A percentile compares a stretch with the other conserved stretches of the same genome.
phyloP scores from a whole-genome alignment of 2,888 invertebrate genomes.

The Aradus depressus region DNA sequence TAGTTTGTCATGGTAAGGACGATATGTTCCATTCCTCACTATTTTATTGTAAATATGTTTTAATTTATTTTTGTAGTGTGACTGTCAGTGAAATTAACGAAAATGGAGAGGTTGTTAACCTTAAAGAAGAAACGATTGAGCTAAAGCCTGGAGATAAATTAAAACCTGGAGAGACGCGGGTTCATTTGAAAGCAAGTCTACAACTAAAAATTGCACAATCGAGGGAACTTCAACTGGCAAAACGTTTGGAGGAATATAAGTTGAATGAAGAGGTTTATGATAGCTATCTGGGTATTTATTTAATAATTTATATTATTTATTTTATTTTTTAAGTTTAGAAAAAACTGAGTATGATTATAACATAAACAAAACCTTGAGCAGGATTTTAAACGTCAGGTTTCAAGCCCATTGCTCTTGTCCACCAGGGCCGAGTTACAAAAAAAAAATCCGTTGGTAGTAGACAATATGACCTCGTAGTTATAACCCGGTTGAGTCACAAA shows the following conservation, averaged over 20 bases:
- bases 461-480: no score
- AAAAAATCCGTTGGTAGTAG: no score
- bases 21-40: no score
- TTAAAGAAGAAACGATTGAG: conserved; percentile 14
- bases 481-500: no score
- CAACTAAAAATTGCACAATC: conserved; percentile 58
- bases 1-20: no score
- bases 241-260: conserved; percentile 44
- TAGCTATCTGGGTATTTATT: neutral
- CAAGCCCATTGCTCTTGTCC: no score
- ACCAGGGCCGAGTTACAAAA: no score
- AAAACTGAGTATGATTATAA: neutral
- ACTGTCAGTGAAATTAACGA: conserved; percentile 18
- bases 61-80: conserved; percentile 11
- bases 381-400: no score
- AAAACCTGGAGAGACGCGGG: conserved; percentile 58
- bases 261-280: conserved; percentile 31
- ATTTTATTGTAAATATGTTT: no score
- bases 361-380: neutral
- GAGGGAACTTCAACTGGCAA: conserved; percentile 56
- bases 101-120: conserved; percentile 14
- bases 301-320: neutral
- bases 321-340: neutral
- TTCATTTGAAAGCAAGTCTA: conserved; percentile 58
- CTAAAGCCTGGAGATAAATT: conserved; percentile 23